phyloP scores from a whole-genome alignment of 2,888 invertebrate genomes.

The Hetaerina titia region DNA sequence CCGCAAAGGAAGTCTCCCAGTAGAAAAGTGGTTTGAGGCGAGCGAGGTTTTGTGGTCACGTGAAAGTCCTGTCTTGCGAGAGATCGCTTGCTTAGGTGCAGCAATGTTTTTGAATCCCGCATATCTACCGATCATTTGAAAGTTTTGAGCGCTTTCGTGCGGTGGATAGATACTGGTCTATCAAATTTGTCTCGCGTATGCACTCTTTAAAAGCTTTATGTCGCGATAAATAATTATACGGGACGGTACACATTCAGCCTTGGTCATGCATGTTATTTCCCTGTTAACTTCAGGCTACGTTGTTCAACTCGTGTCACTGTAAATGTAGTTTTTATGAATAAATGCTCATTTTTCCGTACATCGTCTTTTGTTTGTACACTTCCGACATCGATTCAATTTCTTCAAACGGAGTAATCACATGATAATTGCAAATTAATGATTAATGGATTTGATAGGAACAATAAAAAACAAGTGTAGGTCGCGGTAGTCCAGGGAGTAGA shows the following conservation, averaged over 20 bases:
- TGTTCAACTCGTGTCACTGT: neutral
- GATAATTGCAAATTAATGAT: no score
- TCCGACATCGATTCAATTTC: neutral
- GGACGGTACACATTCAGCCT: neutral
- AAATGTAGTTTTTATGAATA: neutral
- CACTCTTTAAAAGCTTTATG: neutral
- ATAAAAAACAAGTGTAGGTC: no score
- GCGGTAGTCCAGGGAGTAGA: no score
- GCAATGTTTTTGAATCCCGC: slow-evolving; percentile 11
- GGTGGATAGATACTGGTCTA: neutral
- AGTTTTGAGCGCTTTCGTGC: slow-evolving; percentile 11
- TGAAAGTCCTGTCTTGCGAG: neutral
- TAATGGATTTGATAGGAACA: no score
- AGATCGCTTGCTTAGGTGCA: neutral
- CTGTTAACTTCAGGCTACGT: neutral
- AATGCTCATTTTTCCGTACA: neutral
- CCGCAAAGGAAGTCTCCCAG: neutral
- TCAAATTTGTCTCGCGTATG: neutral
- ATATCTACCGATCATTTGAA: slow-evolving; percentile 5
- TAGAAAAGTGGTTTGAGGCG: neutral
- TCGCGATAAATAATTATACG: neutral
- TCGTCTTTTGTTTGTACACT: neutral
- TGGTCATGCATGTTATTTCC: neutral
- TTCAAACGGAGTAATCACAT: no score
- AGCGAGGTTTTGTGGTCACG: neutral